Conservation (phyloP, 2,113 vertebrate species). For the Noturus placidus region DNA sequence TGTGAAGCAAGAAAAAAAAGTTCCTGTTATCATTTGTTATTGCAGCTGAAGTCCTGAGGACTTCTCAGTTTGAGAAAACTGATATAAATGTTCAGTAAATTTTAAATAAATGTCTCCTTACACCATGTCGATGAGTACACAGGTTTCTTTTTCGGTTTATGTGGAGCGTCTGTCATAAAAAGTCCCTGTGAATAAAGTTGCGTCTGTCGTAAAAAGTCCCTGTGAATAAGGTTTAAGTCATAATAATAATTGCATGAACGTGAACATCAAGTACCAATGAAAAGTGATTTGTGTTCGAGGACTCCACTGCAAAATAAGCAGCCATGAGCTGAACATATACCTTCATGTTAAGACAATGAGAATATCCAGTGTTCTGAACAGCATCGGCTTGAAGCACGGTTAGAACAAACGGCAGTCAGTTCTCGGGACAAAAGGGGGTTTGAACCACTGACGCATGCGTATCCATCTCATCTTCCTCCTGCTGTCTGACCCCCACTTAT, state of each 20-base stretch:
- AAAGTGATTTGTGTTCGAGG: neutral
- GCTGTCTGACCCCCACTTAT: constrained; percentile 67
- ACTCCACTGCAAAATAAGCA: neutral
- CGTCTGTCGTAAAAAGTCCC: neutral
- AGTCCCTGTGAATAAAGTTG: neutral
- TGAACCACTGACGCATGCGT: constrained; percentile 57
- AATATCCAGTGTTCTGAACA: constrained; percentile 35
- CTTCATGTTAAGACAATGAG: constrained; percentile 21
- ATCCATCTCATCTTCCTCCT: constrained; percentile 60
- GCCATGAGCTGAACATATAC: constrained; percentile 35
- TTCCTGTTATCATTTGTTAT: neutral
- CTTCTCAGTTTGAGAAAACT: neutral
- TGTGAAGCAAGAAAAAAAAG: neutral
- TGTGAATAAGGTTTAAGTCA: neutral
- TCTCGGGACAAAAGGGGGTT: constrained; percentile 68
- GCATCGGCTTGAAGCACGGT: constrained; percentile 52
- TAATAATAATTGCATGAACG: neutral
- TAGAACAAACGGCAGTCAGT: constrained; percentile 72
- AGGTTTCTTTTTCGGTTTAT: neutral
- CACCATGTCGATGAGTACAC: neutral
- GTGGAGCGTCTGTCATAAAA: neutral
- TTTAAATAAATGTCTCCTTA: neutral
- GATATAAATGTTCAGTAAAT: neutral
- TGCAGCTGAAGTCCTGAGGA: neutral
- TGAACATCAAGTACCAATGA: neutral